Percentiles rank a stretch among this genome's conserved stretches.
Conservation (phyloP, 2,797 vertebrate species). For the Furcifer pardalis region DNA sequence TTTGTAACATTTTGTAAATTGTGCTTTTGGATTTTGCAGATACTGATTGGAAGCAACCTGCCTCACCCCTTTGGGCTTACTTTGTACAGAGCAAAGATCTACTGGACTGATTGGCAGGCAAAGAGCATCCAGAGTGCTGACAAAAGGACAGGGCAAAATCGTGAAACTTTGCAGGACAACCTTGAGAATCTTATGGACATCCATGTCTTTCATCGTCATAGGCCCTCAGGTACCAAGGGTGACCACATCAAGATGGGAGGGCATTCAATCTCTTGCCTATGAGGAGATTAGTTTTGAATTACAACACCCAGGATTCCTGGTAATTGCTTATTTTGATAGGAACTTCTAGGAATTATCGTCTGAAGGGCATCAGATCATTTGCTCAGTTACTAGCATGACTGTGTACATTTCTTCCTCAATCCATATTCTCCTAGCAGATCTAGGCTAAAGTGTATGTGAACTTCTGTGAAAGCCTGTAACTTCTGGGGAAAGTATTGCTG, state of each 20-base stretch:
- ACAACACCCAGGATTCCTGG: not conserved
- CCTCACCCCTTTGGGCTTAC: slow-evolving; percentile 97
- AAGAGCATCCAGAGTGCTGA: slow-evolving; percentile 97
- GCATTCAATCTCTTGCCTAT: slow-evolving; percentile 17
- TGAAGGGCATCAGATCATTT: not conserved
- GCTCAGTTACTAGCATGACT: not conserved
- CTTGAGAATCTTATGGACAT: slow-evolving; percentile 99
- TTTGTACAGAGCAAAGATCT: slow-evolving; percentile 90
- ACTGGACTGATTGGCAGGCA: slow-evolving; percentile 99
- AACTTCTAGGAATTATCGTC: not conserved
- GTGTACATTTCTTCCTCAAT: not conserved
- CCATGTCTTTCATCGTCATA: slow-evolving; percentile 92
- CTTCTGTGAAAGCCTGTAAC: not conserved
- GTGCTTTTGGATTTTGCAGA: slow-evolving; percentile 73
- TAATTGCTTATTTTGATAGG: not conserved
- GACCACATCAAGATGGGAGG: not conserved
- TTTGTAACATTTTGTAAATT: slow-evolving; percentile 36
- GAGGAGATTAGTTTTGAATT: not conserved
- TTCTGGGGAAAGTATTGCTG: slow-evolving; percentile 6
- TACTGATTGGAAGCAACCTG: slow-evolving; percentile 92
- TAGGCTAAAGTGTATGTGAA: not conserved
- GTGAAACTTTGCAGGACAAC: slow-evolving; percentile 89
- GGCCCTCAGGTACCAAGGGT: slow-evolving; percentile 81
- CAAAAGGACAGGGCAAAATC: slow-evolving; percentile 85
- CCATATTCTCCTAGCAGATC: not conserved